Percentiles rank a stretch among this genome's conserved stretches.
Evolutionary conservation across 2,113 vertebrate species (phyloP).

Genomic region (Chamaetylas fuelleborni): DNA sequence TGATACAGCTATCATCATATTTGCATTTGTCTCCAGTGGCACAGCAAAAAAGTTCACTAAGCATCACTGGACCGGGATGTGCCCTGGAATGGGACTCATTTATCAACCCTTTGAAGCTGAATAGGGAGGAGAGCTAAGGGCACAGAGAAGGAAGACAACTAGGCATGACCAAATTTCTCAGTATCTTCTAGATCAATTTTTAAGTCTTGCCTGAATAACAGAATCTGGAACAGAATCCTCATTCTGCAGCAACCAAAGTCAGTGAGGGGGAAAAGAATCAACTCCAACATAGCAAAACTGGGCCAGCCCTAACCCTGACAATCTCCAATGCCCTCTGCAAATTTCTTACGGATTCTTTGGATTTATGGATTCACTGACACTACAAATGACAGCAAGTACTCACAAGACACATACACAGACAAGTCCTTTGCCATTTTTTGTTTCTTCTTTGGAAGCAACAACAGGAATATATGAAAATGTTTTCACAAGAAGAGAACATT

Average conservation of each 20-base stretch:
- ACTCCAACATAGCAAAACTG: not conserved
- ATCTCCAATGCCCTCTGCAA: not conserved
- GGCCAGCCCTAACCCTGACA: not conserved
- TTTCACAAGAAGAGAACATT: not conserved
- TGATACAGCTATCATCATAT: not conserved
- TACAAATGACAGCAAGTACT: not conserved
- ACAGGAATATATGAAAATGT: not conserved
- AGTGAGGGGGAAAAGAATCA: not conserved
- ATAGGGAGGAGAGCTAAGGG: rapidly evolving
- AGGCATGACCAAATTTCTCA: rapidly evolving
- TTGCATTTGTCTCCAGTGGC: not conserved
- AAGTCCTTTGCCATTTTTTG: not conserved
- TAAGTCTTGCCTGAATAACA: not conserved
- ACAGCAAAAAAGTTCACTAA: not conserved
- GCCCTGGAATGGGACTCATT: not conserved
- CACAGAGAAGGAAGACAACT: not conserved
- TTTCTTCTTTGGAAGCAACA: not conserved
- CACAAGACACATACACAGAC: not conserved
- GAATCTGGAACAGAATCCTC: not conserved
- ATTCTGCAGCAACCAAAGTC: not conserved
- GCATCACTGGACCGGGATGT: not conserved
- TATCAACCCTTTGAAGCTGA: not conserved
- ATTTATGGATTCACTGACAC: not conserved
- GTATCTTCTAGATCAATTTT: not conserved
- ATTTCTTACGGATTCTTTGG: not conserved